These are phyloP conservation scores for Heliocidaris erythrogramma DNA, from an alignment of 35 echinoderm and acorn worm genomes.

Conservation along the genomic window DNA sequence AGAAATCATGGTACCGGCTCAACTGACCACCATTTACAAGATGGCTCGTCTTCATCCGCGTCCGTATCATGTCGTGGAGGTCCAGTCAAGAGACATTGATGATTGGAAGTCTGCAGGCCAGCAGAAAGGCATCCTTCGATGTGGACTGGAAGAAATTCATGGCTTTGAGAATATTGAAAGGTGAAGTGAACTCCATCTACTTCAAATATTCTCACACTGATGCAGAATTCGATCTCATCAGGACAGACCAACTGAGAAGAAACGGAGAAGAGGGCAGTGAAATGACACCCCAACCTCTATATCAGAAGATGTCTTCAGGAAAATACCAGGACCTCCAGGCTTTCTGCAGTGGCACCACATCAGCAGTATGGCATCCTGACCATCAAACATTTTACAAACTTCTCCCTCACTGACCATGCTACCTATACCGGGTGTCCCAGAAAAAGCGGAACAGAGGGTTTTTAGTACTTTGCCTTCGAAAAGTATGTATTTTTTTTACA, in stretches of 20 bases:
- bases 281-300: neutral
- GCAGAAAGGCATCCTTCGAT: constrained; percentile 37
- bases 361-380: constrained; percentile 32
- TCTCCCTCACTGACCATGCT: constrained; percentile 18
- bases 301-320: constrained; percentile 26
- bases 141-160: constrained; percentile 54
- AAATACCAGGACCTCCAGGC: constrained; percentile 44
- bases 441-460: too few species aligned
- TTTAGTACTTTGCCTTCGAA: too few species aligned
- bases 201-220: constrained; percentile 54
- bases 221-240: neutral
- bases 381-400: constrained; percentile 28
- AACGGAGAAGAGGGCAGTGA: neutral
- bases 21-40: constrained; percentile 21
- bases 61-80: constrained; percentile 17
- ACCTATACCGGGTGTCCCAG: too few species aligned
- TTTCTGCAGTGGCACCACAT: constrained; percentile 32
- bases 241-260: neutral
- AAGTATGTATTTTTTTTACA: too few species aligned
- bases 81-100: constrained; percentile 39
- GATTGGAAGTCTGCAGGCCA: constrained; percentile 52
- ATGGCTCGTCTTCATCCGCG: constrained; percentile 30
- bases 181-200: neutral
- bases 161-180: neutral
- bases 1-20: constrained; percentile 32